These are phyloP conservation scores for Xestia xanthographa DNA, from an alignment of 2,888 invertebrate species.

Conservation along the genomic window DNA sequence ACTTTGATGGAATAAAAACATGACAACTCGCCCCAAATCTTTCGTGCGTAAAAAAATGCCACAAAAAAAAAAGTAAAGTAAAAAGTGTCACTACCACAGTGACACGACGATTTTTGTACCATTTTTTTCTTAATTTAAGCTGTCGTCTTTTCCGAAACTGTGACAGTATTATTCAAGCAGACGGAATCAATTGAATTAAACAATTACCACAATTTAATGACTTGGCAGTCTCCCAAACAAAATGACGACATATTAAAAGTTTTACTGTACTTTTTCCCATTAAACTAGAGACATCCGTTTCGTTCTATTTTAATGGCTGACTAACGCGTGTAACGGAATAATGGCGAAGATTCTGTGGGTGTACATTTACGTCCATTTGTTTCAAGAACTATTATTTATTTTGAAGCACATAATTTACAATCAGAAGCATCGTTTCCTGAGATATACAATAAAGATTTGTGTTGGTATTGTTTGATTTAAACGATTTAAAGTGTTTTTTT, in stretches of 20 bases:
- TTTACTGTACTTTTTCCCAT: constrained; percentile 35
- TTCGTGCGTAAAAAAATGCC: too few species aligned
- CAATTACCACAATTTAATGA: constrained; percentile 21
- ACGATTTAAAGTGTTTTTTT: neutral
- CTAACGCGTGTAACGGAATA: constrained; percentile 8
- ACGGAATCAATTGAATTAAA: constrained; percentile 30
- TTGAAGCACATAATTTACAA: constrained; percentile 36
- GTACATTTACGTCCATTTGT: constrained; percentile 34
- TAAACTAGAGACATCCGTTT: constrained; percentile 44
- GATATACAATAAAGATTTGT: constrained; percentile 22
- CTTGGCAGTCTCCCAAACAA: constrained; percentile 42
- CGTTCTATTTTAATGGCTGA: constrained; percentile 30
- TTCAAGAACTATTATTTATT: constrained; percentile 49
- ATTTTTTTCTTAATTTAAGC: neutral
- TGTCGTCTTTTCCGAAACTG: neutral
- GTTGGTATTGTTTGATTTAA: constrained; percentile 34
- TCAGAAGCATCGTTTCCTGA: constrained; percentile 24
- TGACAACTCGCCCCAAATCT: neutral
- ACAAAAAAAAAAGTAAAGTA: too few species aligned
- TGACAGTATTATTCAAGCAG: neutral
- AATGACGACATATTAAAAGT: constrained; percentile 32
- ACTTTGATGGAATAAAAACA: neutral
- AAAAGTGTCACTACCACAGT: too few species aligned
- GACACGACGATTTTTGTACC: neutral
- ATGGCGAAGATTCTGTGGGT: constrained; percentile 38